Conservation (phyloP, 2,113 vertebrate species). For the Tragelaphus buxtoni region DNA sequence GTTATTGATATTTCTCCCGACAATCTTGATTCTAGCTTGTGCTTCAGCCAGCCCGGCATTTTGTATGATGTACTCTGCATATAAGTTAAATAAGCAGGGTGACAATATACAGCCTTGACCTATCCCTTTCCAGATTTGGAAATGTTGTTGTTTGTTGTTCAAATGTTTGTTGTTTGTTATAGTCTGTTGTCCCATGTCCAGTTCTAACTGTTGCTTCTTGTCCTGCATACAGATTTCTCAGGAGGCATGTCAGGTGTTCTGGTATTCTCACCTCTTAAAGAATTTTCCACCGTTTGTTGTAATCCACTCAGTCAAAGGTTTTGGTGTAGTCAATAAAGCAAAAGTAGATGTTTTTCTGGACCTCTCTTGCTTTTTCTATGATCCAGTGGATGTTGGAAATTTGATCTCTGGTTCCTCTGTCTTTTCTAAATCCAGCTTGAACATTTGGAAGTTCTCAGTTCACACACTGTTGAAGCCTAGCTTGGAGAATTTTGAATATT, state of each 20-base stretch:
- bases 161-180: neutral
- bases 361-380: neutral
- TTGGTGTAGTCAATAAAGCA: neutral
- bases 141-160: neutral
- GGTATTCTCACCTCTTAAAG: neutral
- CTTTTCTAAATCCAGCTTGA: neutral
- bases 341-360: neutral
- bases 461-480: neutral
- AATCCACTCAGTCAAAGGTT: neutral
- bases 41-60: neutral
- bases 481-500: neutral
- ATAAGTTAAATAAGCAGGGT: neutral
- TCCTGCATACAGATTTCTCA: neutral
- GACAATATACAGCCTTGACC: neutral
- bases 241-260: neutral
- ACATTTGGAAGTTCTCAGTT: neutral
- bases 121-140: rapidly evolving
- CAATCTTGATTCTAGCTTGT: neutral
- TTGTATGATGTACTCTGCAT: neutral
- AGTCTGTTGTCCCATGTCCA: neutral
- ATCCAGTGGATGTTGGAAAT: neutral
- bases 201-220: neutral
- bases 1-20: neutral
- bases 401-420: neutral
- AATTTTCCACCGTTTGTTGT: neutral